Conservation (phyloP, 2,888 invertebrate genomes). For the Lasioglossum figueresi region DNA sequence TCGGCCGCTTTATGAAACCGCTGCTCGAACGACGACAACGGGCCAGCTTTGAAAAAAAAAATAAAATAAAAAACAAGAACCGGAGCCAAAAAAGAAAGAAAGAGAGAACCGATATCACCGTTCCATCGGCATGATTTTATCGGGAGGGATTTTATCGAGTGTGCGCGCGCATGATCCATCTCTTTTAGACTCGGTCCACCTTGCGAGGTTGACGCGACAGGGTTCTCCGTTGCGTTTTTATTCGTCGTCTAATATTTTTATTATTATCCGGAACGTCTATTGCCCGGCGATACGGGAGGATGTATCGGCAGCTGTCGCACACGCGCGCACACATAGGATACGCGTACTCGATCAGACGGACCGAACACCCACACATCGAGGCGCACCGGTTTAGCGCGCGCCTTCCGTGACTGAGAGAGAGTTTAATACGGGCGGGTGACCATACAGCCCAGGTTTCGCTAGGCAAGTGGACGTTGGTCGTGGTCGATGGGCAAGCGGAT, state of each 20-base stretch:
- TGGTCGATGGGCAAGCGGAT: not conserved
- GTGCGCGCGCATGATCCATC: slow-evolving; percentile 58
- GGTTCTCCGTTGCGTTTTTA: slow-evolving; percentile 21
- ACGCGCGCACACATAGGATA: not conserved
- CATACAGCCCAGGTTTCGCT: slow-evolving; percentile 67
- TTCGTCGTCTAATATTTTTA: slow-evolving; percentile 51
- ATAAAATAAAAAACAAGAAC: not conserved
- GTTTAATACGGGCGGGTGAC: slow-evolving; percentile 73
- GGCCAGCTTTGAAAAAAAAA: not conserved
- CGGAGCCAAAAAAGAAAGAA: not conserved
- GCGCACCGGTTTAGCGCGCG: slow-evolving; percentile 52
- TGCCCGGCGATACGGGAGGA: slow-evolving; percentile 49
- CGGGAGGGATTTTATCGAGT: not conserved
- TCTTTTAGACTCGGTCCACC: slow-evolving; percentile 54
- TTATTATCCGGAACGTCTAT: slow-evolving; percentile 66
- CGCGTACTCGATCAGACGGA: not conserved
- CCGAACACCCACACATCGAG: not conserved
- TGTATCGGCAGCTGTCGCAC: slow-evolving; percentile 70
- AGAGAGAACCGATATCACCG: slow-evolving; percentile 15
- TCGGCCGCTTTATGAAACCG: slow-evolving; percentile 37
- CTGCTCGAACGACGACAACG: slow-evolving; percentile 25
- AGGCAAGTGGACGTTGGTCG: slow-evolving; percentile 46
- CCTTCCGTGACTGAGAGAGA: slow-evolving; percentile 63
- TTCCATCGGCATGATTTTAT: slow-evolving; percentile 47
- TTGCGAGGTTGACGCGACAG: slow-evolving; percentile 10